Percentiles rank a stretch among this genome's conserved stretches.
Evolutionary conservation across 1,140 invertebrate species (phyloP).

Genomic region (Penaeus chinensis): DNA sequence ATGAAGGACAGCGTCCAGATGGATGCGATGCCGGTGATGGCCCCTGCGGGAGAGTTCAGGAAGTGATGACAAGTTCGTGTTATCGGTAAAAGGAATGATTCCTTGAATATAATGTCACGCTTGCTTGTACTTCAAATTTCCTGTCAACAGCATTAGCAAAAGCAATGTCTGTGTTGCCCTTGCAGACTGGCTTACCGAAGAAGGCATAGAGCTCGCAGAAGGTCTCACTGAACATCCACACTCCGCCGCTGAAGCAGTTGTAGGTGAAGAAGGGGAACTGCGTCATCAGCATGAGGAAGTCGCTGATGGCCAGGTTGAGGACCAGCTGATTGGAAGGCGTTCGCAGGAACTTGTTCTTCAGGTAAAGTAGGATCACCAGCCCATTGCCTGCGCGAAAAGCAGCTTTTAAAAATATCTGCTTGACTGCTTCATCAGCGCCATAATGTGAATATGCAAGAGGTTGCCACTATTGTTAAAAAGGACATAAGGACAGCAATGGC

Average conservation of each 20-base stretch:
- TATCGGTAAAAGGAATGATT: too few species aligned
- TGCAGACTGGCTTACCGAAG: constrained; percentile 64
- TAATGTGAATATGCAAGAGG: too few species aligned
- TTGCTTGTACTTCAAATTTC: too few species aligned
- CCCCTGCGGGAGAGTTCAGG: constrained; percentile 68
- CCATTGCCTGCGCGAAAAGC: constrained; percentile 75
- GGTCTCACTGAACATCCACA: constrained; percentile 73
- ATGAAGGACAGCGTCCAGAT: constrained; percentile 65
- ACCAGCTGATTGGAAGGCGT: constrained; percentile 87
- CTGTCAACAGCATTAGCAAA: too few species aligned
- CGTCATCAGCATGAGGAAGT: constrained; percentile 78
- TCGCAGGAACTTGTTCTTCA: constrained; percentile 79
- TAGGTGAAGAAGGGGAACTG: constrained; percentile 82
- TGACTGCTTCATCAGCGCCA: too few species aligned
- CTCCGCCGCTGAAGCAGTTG: constrained; percentile 74
- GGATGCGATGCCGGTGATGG: constrained; percentile 64
- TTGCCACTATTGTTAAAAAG: too few species aligned
- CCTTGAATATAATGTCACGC: too few species aligned
- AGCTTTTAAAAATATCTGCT: too few species aligned
- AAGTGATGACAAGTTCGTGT: too few species aligned
- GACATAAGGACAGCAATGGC: too few species aligned
- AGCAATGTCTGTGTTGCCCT: too few species aligned
- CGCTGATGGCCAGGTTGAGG: constrained; percentile 86
- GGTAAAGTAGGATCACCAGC: constrained; percentile 87
- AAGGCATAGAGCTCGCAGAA: constrained; percentile 85